Percentiles rank a stretch among this genome's conserved stretches.
Evolutionary conservation across 2,113 vertebrate species (phyloP).

Genomic region (Chlamydotis undulata): DNA sequence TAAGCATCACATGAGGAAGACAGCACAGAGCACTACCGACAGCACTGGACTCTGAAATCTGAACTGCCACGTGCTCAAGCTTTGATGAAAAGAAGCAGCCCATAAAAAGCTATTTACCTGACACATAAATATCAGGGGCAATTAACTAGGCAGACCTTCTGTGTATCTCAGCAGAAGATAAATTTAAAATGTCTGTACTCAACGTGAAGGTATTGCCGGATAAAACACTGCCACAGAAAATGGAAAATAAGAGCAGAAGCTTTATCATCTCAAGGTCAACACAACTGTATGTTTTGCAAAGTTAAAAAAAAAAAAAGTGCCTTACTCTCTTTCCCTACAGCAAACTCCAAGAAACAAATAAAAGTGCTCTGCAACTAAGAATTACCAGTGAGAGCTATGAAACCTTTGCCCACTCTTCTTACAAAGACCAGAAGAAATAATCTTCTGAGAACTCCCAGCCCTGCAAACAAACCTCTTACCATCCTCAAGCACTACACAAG

Average conservation of each 20-base stretch:
- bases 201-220: background rate
- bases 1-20: background rate
- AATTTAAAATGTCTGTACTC: background rate
- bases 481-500: background rate
- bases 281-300: background rate
- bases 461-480: background rate
- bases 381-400: background rate
- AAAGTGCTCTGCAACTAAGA: background rate
- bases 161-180: background rate
- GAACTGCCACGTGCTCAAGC: background rate
- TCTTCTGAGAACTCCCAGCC: background rate
- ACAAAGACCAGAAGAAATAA: background rate
- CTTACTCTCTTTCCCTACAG: background rate
- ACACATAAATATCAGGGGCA: constrained; percentile 5
- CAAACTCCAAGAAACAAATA: background rate
- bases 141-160: constrained; percentile 26
- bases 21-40: background rate
- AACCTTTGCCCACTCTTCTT: background rate
- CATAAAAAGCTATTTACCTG: background rate
- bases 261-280: constrained; percentile 13
- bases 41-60: background rate
- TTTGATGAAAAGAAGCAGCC: background rate
- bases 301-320: background rate
- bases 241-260: background rate
- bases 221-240: constrained; percentile 20